phyloP scores from a whole-genome alignment of 1,140 invertebrate genomes.

The Eriocheir sinensis region DNA sequence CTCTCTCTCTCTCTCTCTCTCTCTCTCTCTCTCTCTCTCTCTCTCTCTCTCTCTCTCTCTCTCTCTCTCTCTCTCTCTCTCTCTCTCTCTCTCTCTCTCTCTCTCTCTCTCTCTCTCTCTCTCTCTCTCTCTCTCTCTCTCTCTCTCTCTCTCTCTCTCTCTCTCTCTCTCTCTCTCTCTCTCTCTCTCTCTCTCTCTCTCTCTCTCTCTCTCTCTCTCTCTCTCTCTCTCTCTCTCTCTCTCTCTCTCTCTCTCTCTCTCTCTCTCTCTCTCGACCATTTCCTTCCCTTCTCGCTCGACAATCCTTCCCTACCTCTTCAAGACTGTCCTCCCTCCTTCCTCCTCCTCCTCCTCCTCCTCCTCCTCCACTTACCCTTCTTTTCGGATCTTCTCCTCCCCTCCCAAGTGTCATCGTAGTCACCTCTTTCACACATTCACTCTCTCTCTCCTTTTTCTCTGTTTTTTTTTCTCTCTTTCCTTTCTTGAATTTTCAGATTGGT shows the following conservation, averaged over 20 bases:
- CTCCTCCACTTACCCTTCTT: too few relatives aligned
- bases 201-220: neutral
- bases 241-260: slow-evolving; percentile 29
- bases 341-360: too few relatives aligned
- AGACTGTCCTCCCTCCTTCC: too few relatives aligned
- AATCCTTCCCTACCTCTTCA: too few relatives aligned
- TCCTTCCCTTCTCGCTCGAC: neutral
- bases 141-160: neutral
- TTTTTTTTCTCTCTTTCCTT: too few relatives aligned
- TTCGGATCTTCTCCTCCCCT: too few relatives aligned
- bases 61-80: neutral
- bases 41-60: neutral
- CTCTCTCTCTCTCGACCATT: neutral
- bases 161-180: neutral
- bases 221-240: neutral
- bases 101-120: neutral
- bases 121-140: neutral
- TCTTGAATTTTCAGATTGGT: too few relatives aligned
- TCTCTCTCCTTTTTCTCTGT: too few relatives aligned
- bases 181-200: neutral
- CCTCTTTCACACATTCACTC: too few relatives aligned
- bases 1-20: slow-evolving; percentile 26
- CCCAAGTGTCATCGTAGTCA: too few relatives aligned
- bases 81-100: neutral
- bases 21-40: slow-evolving; percentile 34